Evolutionary conservation across 2,888 invertebrate species (phyloP), one percentile per base, ranked within the genome.

Genomic region (Drosophila lutescens): DNA sequence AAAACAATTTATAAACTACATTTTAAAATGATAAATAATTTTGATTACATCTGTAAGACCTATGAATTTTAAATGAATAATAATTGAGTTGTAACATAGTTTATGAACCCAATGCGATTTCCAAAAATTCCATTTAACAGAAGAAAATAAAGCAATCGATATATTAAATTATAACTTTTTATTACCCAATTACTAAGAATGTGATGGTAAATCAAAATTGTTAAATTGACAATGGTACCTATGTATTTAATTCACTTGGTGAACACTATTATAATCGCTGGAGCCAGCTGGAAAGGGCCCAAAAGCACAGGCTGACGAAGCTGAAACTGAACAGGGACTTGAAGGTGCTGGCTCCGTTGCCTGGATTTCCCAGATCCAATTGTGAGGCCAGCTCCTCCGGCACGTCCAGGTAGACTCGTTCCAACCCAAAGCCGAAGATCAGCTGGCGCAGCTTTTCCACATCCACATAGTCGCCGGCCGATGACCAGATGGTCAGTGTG

Each of bases 401-500:
- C 3, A 98, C 94, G 91, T 98, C 98, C 72, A 97, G 91, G 91
- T 95, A 98, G 2, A 96, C 94, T 73, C 94, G 94, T 73, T 95
- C 93, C 5, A 94, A 86, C 0, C 96, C 96, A 23, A 96, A 93
- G 0, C 93, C 93, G 41, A 93, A 93, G 75, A 97, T 95, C 41
- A 97, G 92, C 10, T 93, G 92, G 4, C 95, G 93, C 56, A 98
- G 93, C 50, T 94, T 93, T 2, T 93, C 92, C 4, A 95, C 93
- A 86, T 96, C 93, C 17, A 97, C 95, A 13, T 92, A 89, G 89
- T 97, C 97, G 0, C 93, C 93, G 36, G 92, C 93, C 49, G 94
- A 93, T 3, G 96, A 95, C 97, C 97, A 98, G 57, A 98, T 93
- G 0, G 97, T 97, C 72, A 98, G 91, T 0, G 96, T 95, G 34